phyloP scores from a whole-genome alignment of 2,797 vertebrate genomes.

The Pseudochirops cupreus region DNA sequence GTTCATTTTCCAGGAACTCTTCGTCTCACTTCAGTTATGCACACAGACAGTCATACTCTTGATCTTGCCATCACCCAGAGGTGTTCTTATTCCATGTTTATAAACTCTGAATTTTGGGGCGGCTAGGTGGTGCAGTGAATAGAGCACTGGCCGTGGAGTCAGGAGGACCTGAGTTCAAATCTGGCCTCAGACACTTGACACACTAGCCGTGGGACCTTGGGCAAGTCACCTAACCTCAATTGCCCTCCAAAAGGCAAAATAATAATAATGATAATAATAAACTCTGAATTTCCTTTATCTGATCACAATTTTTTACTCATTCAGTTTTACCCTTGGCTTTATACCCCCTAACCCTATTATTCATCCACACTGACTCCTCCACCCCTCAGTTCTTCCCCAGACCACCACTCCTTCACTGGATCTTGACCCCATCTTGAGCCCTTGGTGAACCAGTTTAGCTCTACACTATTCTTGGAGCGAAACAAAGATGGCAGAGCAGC shows the following conservation, averaged over 20 bases:
- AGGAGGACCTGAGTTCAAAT: too few relatives aligned
- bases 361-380: background rate
- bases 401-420: background rate
- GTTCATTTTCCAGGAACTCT: background rate
- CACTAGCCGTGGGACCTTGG: too few relatives aligned
- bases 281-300: background rate
- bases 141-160: too few relatives aligned
- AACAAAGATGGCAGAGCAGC: too few relatives aligned
- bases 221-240: too few relatives aligned
- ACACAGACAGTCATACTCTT: background rate
- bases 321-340: background rate
- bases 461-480: too few relatives aligned
- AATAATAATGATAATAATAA: background rate
- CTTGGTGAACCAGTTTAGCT: too few relatives aligned
- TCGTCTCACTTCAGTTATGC: background rate
- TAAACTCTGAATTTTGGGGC: background rate
- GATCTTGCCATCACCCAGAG: background rate
- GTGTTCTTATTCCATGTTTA: background rate
- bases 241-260: too few relatives aligned
- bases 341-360: background rate
- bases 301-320: background rate
- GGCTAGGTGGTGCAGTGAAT: too few relatives aligned
- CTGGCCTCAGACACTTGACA: too few relatives aligned
- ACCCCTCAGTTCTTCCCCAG: background rate
- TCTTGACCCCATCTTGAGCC: too few relatives aligned